A percentile compares a stretch with the other conserved stretches of the same genome.
These are phyloP conservation scores for Calcarius lapponicus DNA, from an alignment of 2,797 vertebrate genomes.

Conservation along the genomic window DNA sequence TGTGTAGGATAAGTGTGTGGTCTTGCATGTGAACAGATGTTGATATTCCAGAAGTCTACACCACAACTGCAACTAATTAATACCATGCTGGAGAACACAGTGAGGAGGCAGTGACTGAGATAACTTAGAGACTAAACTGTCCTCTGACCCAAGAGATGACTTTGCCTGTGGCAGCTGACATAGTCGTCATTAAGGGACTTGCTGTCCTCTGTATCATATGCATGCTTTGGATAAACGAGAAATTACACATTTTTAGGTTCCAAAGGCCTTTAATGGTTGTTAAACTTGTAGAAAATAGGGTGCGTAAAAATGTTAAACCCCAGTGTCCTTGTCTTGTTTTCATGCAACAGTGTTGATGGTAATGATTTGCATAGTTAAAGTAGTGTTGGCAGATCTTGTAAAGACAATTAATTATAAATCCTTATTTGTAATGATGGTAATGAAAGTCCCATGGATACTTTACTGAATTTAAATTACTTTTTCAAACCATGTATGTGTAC, in stretches of 20 bases:
- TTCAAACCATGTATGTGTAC: background rate
- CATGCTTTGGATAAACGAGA: background rate
- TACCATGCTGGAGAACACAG: constrained; percentile 7
- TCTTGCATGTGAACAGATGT: constrained; percentile 32
- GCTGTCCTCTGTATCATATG: background rate
- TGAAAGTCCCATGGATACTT: background rate
- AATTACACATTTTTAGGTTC: background rate
- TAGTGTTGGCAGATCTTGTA: background rate
- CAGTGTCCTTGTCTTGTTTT: background rate
- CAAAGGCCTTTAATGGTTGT: background rate
- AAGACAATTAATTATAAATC: background rate
- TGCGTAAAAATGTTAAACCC: background rate
- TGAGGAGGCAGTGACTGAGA: background rate
- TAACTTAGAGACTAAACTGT: constrained; percentile 41
- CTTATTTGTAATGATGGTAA: background rate
- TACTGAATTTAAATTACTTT: background rate
- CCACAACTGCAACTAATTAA: constrained; percentile 47
- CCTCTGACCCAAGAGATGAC: constrained; percentile 4
- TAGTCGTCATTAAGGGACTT: background rate
- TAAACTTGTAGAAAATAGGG: background rate
- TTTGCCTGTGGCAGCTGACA: background rate
- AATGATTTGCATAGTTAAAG: background rate
- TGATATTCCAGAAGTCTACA: constrained; percentile 19
- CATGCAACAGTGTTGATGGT: background rate
- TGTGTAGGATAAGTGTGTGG: constrained; percentile 3